phyloP scores from a whole-genome alignment of 2,797 vertebrate species.

The Lepilemur ruficaudatus region DNA sequence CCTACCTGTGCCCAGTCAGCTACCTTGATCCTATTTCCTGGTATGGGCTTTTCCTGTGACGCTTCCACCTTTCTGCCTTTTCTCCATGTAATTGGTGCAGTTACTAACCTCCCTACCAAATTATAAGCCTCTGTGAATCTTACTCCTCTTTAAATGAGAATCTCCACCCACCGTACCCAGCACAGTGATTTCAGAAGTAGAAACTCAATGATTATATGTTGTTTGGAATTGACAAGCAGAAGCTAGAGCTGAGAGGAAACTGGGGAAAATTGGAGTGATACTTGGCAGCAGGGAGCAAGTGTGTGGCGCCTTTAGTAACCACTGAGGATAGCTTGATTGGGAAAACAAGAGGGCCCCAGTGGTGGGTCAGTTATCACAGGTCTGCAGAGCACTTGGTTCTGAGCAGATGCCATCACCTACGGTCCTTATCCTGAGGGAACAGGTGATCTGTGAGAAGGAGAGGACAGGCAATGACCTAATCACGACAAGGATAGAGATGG shows the following conservation, averaged over 20 bases:
- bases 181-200: not conserved
- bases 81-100: not conserved
- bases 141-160: not conserved
- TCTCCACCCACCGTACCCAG: not conserved
- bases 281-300: not conserved
- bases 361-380: not conserved
- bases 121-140: not conserved
- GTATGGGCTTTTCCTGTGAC: not conserved
- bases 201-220: not conserved
- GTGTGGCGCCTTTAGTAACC: not conserved
- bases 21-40: not conserved
- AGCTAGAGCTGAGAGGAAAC: not conserved
- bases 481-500: not conserved
- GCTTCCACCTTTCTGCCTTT: not conserved
- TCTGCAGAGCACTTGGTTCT: not conserved
- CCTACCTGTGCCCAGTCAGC: too few species aligned
- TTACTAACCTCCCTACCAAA: not conserved
- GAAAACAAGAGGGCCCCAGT: not conserved
- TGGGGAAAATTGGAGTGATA: not conserved
- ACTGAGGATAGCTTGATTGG: not conserved
- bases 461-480: not conserved
- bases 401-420: too few species aligned
- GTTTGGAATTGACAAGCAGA: not conserved
- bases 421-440: not conserved
- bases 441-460: not conserved